Percentiles rank a stretch among this genome's conserved stretches.
Evolutionary conservation across 2,113 vertebrate species (phyloP).

Genomic region (Scortum barcoo): DNA sequence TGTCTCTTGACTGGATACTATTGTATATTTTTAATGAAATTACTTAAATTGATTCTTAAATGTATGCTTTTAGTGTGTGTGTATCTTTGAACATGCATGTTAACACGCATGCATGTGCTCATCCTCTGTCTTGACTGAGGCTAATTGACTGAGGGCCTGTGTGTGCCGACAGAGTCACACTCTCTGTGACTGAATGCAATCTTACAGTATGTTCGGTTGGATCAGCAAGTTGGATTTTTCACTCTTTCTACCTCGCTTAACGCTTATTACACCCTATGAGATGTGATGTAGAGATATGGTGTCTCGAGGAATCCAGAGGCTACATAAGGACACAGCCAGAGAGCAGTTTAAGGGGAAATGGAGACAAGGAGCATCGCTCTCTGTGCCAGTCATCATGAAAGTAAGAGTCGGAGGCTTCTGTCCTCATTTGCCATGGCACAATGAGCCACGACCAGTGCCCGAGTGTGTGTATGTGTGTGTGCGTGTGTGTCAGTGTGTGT

Average conservation of each 20-base stretch:
- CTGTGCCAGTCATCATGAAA: conserved; percentile 45
- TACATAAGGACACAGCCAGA: conserved; percentile 27
- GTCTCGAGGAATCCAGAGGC: conserved; percentile 34
- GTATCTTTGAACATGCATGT: neutral
- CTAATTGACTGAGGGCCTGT: too few species aligned
- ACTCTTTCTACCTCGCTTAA: neutral
- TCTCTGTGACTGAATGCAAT: neutral
- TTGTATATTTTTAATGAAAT: neutral
- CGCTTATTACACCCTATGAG: neutral
- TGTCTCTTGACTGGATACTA: neutral
- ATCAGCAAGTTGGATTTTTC: conserved; percentile 9
- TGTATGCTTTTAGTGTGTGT: too few species aligned
- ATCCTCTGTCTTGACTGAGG: conserved; percentile 13
- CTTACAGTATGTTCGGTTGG: neutral
- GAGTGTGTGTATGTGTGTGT: conserved; percentile 21
- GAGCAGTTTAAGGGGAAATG: conserved; percentile 30
- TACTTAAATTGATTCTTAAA: neutral
- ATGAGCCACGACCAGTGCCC: conserved; percentile 40
- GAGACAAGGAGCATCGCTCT: conserved; percentile 6
- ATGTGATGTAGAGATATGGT: neutral
- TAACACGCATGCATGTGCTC: conserved; percentile 21
- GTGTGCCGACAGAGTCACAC: conserved; percentile 13
- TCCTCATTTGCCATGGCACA: conserved; percentile 71
- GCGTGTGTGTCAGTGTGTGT: conserved; percentile 15
- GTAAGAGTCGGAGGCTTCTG: conserved; percentile 46